Evolutionary conservation across 2,888 invertebrate species (phyloP).

Genomic region (Busseola fusca): DNA sequence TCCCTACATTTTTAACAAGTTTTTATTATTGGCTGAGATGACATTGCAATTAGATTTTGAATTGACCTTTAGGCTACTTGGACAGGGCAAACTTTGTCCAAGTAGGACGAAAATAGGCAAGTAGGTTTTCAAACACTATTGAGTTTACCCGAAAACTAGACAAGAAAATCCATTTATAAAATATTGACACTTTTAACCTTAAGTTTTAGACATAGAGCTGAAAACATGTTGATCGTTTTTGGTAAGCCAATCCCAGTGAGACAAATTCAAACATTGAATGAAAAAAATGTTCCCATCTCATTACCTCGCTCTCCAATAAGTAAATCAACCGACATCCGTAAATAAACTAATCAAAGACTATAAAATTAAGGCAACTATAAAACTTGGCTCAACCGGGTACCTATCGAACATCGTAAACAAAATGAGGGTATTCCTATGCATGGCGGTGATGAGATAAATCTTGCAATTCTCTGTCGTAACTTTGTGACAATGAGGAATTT

Average conservation of each 20-base stretch:
- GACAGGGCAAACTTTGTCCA: too few relatives aligned
- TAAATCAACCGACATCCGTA: constrained; percentile 48
- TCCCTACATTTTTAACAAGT: too few relatives aligned
- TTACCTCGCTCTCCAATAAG: constrained; percentile 32
- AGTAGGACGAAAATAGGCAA: not conserved
- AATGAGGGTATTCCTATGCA: constrained; percentile 65
- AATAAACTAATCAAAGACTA: constrained; percentile 55
- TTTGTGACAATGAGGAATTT: constrained; percentile 44
- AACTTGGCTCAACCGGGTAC: constrained; percentile 56
- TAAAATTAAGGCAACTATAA: constrained; percentile 67
- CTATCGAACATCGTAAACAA: constrained; percentile 64
- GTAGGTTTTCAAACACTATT: not conserved
- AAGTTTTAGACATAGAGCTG: not conserved
- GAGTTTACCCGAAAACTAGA: not conserved
- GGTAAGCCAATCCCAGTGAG: not conserved
- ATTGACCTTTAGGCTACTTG: too few relatives aligned
- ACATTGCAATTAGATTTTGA: too few relatives aligned
- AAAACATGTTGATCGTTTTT: not conserved
- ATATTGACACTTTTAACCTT: not conserved
- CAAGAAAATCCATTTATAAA: not conserved
- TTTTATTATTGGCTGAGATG: too few relatives aligned
- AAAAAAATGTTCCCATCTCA: constrained; percentile 19
- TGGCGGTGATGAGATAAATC: constrained; percentile 60
- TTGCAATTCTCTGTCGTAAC: constrained; percentile 58
- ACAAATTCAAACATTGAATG: not conserved